phyloP scores from a whole-genome alignment of 2,888 invertebrate species.

The Troides oblongomaculatus region DNA sequence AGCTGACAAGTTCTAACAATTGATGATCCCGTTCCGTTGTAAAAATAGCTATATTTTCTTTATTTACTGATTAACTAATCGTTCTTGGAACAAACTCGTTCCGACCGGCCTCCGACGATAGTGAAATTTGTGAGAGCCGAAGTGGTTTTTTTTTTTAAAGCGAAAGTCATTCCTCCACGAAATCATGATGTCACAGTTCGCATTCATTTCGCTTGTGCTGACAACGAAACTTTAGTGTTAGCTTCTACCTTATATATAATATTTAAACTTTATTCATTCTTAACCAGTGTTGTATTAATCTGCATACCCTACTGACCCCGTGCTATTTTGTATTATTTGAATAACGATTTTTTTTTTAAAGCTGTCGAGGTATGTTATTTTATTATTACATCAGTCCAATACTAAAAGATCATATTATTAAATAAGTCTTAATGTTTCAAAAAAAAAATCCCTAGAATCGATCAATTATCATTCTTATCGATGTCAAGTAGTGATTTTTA shows the following conservation, averaged over 20 bases:
- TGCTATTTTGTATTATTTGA: not conserved
- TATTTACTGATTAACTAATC: not conserved
- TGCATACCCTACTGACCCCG: not conserved
- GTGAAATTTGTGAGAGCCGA: conserved; percentile 58
- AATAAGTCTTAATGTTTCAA: too few species aligned
- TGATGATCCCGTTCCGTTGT: not conserved
- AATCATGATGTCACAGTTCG: conserved; percentile 54
- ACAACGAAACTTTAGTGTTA: conserved; percentile 26
- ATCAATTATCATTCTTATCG: too few species aligned
- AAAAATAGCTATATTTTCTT: not conserved
- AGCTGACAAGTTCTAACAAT: not conserved
- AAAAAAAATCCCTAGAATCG: too few species aligned
- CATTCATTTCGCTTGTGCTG: conserved; percentile 44
- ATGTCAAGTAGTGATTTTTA: too few species aligned
- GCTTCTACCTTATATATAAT: not conserved
- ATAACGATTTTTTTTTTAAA: not conserved
- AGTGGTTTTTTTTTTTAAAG: conserved; percentile 52
- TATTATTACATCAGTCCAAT: not conserved
- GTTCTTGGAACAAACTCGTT: not conserved
- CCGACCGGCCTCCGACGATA: conserved; percentile 46
- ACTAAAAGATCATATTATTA: too few species aligned
- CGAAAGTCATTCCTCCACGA: conserved; percentile 55
- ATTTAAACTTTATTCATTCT: not conserved
- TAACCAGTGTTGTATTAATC: not conserved
- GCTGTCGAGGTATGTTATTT: not conserved